Conservation (phyloP, 2,113 vertebrate species). For the Ailuropoda melanoleuca region DNA sequence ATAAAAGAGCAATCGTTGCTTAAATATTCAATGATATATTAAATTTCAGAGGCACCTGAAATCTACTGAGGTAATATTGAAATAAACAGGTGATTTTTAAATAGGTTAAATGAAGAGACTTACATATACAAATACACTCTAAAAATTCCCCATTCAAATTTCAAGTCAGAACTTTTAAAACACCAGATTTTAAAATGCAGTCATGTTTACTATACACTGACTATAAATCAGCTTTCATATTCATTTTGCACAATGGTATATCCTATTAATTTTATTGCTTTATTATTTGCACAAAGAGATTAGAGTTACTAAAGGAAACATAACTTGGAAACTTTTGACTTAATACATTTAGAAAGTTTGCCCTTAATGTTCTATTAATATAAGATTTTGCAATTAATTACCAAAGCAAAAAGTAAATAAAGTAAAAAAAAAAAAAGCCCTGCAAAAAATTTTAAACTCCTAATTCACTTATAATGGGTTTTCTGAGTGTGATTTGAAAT, state of each 20-base stretch:
- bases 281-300: constrained; percentile 43
- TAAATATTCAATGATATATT: background rate
- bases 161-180: constrained; percentile 4
- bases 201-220: background rate
- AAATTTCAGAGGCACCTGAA: background rate
- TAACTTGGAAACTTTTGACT: constrained; percentile 61
- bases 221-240: constrained; percentile 31
- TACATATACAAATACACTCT: background rate
- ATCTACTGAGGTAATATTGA: background rate
- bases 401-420: constrained; percentile 50
- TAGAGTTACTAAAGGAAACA: constrained; percentile 30
- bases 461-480: constrained; percentile 55
- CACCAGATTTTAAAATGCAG: background rate
- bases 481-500: constrained; percentile 52
- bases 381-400: constrained; percentile 59
- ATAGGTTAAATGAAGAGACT: background rate
- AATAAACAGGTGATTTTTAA: constrained; percentile 18
- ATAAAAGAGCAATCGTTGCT: background rate
- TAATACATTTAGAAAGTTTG: constrained; percentile 44
- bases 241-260: constrained; percentile 43
- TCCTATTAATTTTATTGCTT: constrained; percentile 18
- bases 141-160: constrained; percentile 32
- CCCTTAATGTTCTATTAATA: constrained; percentile 54
- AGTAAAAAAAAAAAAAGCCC: background rate
- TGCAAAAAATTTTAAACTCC: constrained; percentile 35